Percentiles rank a stretch among this genome's conserved stretches.
Conservation (phyloP, 1,140 invertebrate genomes). For the Drosophila biarmipes region DNA sequence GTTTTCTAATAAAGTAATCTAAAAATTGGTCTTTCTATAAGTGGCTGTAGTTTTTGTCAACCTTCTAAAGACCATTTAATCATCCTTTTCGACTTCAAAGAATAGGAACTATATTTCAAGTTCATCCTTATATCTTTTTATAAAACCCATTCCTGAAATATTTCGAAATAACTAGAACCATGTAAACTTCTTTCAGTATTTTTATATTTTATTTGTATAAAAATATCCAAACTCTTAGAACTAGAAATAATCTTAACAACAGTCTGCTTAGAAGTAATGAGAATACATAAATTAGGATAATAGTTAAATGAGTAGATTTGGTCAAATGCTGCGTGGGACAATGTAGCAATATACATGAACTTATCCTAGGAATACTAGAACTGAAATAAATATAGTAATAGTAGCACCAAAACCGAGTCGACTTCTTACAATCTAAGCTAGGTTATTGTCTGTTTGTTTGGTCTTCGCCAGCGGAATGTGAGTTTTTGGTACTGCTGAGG, state of each 20-base stretch:
- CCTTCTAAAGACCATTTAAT: background rate
- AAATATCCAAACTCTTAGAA: conserved; percentile 39
- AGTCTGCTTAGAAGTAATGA: conserved; percentile 42
- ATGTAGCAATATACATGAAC: conserved; percentile 65
- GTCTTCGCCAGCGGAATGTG: conserved; percentile 80
- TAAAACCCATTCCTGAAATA: too few species aligned
- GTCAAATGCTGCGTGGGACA: conserved; percentile 72
- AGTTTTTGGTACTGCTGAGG: conserved; percentile 4
- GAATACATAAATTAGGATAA: conserved; percentile 40
- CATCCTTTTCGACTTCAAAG: background rate
- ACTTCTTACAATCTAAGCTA: conserved; percentile 39
- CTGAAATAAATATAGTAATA: conserved; percentile 57
- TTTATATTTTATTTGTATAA: conserved; percentile 62
- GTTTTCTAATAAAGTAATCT: background rate
- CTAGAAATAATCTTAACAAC: conserved; percentile 58
- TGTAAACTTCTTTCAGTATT: conserved; percentile 27
- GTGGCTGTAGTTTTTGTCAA: too few species aligned
- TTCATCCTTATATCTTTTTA: background rate
- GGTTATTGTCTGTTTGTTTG: conserved; percentile 68
- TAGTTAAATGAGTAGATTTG: conserved; percentile 66
- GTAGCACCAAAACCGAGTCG: conserved; percentile 77
- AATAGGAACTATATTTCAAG: background rate
- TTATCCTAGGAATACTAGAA: conserved; percentile 34
- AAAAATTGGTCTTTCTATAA: background rate
- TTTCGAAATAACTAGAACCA: background rate